Evolutionary conservation across 2,113 vertebrate genomes (phyloP).

Genomic region (Ranitomeya imitator): DNA sequence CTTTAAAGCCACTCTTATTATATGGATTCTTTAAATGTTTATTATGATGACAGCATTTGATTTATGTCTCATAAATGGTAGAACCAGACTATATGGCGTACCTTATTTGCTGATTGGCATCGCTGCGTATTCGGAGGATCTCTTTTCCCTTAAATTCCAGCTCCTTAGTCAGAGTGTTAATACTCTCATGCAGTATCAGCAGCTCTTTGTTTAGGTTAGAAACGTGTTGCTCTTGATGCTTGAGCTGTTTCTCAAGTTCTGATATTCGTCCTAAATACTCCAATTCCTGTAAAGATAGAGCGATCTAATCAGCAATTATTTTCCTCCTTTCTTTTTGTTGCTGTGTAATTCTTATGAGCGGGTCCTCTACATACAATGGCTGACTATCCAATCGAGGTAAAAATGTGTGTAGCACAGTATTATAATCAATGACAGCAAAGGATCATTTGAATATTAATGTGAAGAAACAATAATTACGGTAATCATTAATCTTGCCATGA

Average conservation of each 20-base stretch:
- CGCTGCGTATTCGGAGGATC: constrained; percentile 95
- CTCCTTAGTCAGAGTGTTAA: constrained; percentile 93
- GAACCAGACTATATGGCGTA: constrained; percentile 60
- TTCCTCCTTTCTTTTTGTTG: not conserved
- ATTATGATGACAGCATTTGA: not conserved
- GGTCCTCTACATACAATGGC: not conserved
- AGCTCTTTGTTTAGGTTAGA: constrained; percentile 92
- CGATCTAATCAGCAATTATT: not conserved
- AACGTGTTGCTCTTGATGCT: constrained; percentile 89
- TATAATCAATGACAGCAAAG: too few relatives aligned
- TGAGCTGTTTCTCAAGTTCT: constrained; percentile 90
- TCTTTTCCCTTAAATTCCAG: constrained; percentile 97
- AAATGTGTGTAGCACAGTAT: not conserved
- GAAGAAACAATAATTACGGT: too few relatives aligned
- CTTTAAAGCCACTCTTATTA: not conserved
- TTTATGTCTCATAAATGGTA: not conserved
- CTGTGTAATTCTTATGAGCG: not conserved
- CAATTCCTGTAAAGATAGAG: constrained; percentile 76
- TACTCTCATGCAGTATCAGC: constrained; percentile 91
- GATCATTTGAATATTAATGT: too few relatives aligned
- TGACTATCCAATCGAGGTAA: not conserved
- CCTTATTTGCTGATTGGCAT: constrained; percentile 98
- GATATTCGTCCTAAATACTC: constrained; percentile 86
- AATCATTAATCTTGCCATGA: too few relatives aligned
- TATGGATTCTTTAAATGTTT: not conserved